Conservation (phyloP, 2,888 invertebrate species). For the Rotaria sp. region DNA sequence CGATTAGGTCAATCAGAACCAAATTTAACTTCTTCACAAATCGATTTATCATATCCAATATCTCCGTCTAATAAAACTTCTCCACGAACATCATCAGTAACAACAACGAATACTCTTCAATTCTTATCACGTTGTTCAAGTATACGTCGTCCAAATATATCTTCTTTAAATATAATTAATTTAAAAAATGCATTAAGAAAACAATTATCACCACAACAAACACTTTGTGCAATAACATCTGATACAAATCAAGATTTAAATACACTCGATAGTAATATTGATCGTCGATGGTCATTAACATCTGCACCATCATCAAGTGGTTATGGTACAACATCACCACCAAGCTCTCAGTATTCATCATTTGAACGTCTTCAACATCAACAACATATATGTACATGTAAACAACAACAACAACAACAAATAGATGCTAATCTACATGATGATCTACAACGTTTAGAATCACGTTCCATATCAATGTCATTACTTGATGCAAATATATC, state of each 20-base stretch:
- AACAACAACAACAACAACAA: slow-evolving; percentile 8
- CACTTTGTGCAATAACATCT: neutral
- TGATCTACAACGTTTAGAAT: slow-evolving; percentile 19
- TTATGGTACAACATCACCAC: slow-evolving; percentile 27
- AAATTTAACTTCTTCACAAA: neutral
- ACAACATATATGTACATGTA: slow-evolving; percentile 10
- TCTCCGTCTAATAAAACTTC: neutral
- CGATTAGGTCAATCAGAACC: neutral
- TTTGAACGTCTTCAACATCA: slow-evolving; percentile 27
- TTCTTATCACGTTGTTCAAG: neutral
- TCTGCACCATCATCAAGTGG: slow-evolving; percentile 4
- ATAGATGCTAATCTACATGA: neutral
- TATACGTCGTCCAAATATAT: neutral
- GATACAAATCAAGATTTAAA: neutral
- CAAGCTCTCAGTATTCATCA: slow-evolving; percentile 14
- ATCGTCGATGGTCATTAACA: slow-evolving; percentile 27
- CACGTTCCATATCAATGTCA: neutral
- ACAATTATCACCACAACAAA: neutral
- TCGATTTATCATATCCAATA: neutral
- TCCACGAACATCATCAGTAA: neutral
- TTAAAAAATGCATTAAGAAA: slow-evolving; percentile 15
- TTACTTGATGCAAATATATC: neutral
- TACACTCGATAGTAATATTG: neutral
- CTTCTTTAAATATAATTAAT: neutral
- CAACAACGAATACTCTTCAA: neutral